Evolutionary conservation across 2,888 invertebrate genomes (phyloP).

Genomic region (Megaustenia siamemsis): DNA sequence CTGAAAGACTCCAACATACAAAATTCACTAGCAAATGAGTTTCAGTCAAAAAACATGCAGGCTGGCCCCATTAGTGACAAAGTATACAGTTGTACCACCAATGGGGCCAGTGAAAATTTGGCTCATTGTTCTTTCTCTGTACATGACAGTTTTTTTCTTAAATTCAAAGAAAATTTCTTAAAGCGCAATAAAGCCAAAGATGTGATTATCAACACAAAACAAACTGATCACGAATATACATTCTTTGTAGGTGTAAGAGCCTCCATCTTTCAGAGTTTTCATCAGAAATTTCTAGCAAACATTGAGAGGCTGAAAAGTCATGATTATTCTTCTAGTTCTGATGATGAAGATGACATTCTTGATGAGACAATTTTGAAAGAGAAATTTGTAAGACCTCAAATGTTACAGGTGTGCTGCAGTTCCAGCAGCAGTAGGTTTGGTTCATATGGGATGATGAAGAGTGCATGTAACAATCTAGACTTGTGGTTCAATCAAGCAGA

Average conservation of each 20-base stretch:
- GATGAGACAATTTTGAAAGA: slow-evolving; percentile 36
- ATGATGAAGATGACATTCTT: slow-evolving; percentile 53
- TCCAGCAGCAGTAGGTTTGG: background rate
- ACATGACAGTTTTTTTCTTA: slow-evolving; percentile 23
- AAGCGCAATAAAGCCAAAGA: slow-evolving; percentile 5
- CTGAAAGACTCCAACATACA: background rate
- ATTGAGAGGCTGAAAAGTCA: slow-evolving; percentile 12
- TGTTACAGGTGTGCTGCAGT: background rate
- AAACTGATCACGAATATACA: background rate
- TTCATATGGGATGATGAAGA: background rate
- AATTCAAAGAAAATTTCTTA: slow-evolving; percentile 36
- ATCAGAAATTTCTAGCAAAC: slow-evolving; percentile 30
- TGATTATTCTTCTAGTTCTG: slow-evolving; percentile 53
- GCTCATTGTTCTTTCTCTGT: background rate
- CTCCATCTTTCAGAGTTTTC: slow-evolving; percentile 24
- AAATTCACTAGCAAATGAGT: slow-evolving; percentile 10
- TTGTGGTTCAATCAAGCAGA: background rate
- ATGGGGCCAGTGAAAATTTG: slow-evolving; percentile 38
- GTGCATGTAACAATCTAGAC: background rate
- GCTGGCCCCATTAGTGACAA: slow-evolving; percentile 26
- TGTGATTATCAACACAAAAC: background rate
- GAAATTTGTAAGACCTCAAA: slow-evolving; percentile 13
- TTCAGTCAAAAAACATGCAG: slow-evolving; percentile 40
- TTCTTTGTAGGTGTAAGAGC: slow-evolving; percentile 31
- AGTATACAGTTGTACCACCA: background rate